Percentiles rank a stretch among this genome's conserved stretches.
Conservation (phyloP, 2,797 vertebrate genomes). For the Eurystomus glaucurus region DNA sequence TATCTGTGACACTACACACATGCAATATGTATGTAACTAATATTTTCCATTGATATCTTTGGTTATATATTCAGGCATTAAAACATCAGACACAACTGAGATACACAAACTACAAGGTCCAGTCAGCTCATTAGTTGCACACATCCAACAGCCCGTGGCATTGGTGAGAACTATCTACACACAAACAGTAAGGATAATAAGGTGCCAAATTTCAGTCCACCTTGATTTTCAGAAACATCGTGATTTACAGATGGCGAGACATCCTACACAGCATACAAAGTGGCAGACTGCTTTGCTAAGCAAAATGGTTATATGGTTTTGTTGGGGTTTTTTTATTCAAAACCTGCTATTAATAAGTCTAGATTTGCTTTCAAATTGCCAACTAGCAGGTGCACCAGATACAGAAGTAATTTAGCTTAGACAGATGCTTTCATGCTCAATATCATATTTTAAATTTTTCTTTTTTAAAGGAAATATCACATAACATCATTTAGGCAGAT, state of each 20-base stretch:
- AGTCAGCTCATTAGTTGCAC: background rate
- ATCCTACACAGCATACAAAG: background rate
- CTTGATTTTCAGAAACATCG: background rate
- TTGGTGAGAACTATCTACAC: background rate
- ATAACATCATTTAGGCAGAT: background rate
- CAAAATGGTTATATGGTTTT: background rate
- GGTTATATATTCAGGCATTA: background rate
- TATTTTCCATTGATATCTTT: background rate
- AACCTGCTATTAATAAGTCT: background rate
- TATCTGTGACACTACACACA: background rate
- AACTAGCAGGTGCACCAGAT: background rate
- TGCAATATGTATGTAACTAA: background rate
- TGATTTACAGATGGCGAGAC: background rate
- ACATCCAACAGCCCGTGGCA: background rate
- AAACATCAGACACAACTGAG: background rate
- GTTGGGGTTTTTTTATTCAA: fast-evolving
- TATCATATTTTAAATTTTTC: background rate
- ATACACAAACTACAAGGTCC: background rate
- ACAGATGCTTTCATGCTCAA: background rate
- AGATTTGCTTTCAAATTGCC: background rate
- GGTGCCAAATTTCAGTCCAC: background rate
- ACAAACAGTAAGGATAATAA: background rate
- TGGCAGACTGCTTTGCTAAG: background rate
- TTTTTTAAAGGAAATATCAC: background rate
- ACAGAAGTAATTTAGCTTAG: background rate